A percentile compares a stretch with the other conserved stretches of the same genome.
phyloP scores from a whole-genome alignment of 2,113 vertebrate species.

The Chrysemys picta region DNA sequence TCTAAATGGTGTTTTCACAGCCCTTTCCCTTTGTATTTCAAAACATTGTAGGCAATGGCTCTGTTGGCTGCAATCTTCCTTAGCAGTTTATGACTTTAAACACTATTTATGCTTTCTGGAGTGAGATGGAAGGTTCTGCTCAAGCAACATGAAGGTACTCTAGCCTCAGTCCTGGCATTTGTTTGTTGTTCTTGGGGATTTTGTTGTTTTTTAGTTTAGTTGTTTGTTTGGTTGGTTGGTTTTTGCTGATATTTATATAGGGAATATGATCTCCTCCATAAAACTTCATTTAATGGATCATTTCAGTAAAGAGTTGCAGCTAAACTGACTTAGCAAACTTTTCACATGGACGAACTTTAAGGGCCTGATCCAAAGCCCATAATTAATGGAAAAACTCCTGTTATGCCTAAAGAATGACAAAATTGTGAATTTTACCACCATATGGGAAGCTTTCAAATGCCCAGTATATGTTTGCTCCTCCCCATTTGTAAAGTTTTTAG shows the following conservation, averaged over 20 bases:
- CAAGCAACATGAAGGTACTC: not conserved
- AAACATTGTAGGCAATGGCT: not conserved
- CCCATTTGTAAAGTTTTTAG: not conserved
- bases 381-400: not conserved
- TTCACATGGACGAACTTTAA: not conserved
- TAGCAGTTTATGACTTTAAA: not conserved
- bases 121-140: not conserved
- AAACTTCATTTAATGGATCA: not conserved
- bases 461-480: not conserved
- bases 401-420: not conserved
- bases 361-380: not conserved
- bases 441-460: not conserved
- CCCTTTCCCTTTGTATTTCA: not conserved
- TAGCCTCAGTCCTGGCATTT: slow-evolving; percentile 11
- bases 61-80: not conserved
- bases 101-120: not conserved
- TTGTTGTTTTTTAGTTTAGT: slow-evolving; percentile 8
- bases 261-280: not conserved
- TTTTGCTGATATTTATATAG: not conserved
- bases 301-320: not conserved
- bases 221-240: not conserved
- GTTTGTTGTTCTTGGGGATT: not conserved
- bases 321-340: not conserved
- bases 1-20: not conserved
- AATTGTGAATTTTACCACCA: not conserved